Evolutionary conservation across 2,113 vertebrate genomes (phyloP), one percentile per base, ranked within the genome.

Genomic region (Recurvirostra avosetta): DNA sequence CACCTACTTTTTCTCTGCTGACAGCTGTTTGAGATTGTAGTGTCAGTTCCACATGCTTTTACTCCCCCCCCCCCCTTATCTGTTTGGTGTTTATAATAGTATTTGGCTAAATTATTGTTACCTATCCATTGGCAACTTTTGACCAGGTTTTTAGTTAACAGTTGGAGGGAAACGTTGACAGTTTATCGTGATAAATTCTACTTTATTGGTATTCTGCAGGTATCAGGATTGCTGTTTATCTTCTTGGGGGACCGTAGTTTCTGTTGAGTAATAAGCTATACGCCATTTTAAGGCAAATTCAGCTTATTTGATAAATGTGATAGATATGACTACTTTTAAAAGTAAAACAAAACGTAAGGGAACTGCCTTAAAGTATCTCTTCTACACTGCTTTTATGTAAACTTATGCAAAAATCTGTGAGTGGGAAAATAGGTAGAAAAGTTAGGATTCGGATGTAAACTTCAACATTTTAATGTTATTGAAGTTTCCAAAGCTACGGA

Each of bases 61-160:
- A 6, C 21, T 53, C 19, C 3, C 6, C 50, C 4, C 16, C 3
- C 3, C 9, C 1, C 41, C 8, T 11, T 3, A 15, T 58, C 20
- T 52, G 8, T 58, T 91, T 92, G 22, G 41, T 75, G 14, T 86
- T 89, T 93, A n/a, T 87, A 56, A 43, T 55, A 40, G 20, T 52
- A 73, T 65, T 89, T 84, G 45, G 8, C 15, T 71, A 61, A 70
- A 58, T 66, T 68, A 56, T 55, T 90, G 12, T 74, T 91, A 61
- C 61, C 65, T 85, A 55, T 68, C 29, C 18, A 8, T 30, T 70
- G 75, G 21, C 67, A 86, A 26, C 27, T 93, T 96, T 75, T 74
- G 50, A 45, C 62, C 21, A 50, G 13, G 7, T 19, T 78, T 96
- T 66, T 70, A 49, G 34, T 47, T 66, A 87, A 65, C 52, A 78